These are phyloP conservation scores for Cervus canadensis DNA, from an alignment of 2,113 vertebrate genomes.

Conservation along the genomic window DNA sequence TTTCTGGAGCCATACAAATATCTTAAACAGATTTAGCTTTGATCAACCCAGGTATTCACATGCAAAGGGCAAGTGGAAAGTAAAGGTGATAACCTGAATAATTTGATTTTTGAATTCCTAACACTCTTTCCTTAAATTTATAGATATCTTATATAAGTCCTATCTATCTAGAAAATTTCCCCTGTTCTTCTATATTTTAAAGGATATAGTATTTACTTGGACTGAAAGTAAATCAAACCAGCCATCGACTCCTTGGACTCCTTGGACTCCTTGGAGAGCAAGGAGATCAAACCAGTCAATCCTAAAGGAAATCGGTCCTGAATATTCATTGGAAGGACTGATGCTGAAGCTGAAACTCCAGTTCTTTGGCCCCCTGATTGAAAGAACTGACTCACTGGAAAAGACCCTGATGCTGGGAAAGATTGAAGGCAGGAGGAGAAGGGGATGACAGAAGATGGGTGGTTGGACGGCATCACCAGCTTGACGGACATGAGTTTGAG, in stretches of 20 bases:
- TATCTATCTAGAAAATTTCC: slow-evolving; percentile 18
- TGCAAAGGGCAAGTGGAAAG: background rate
- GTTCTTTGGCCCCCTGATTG: background rate
- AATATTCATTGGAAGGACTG: background rate
- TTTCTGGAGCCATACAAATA: background rate
- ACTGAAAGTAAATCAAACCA: background rate
- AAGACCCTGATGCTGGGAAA: background rate
- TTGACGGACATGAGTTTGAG: background rate
- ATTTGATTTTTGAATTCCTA: background rate
- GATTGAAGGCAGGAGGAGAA: background rate
- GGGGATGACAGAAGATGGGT: background rate
- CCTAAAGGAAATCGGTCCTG: background rate
- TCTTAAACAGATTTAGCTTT: background rate
- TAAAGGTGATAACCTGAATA: background rate
- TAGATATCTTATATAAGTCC: background rate
- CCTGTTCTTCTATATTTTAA: background rate
- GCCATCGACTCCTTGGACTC: background rate
- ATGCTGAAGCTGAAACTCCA: background rate
- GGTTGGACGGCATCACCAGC: background rate
- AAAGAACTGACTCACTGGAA: background rate
- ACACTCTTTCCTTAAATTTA: background rate
- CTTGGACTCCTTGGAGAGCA: background rate
- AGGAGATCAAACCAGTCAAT: background rate
- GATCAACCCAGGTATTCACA: background rate
- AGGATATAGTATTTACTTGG: background rate